Conservation (phyloP, 1,140 invertebrate genomes). For the Onthophagus taurus region DNA sequence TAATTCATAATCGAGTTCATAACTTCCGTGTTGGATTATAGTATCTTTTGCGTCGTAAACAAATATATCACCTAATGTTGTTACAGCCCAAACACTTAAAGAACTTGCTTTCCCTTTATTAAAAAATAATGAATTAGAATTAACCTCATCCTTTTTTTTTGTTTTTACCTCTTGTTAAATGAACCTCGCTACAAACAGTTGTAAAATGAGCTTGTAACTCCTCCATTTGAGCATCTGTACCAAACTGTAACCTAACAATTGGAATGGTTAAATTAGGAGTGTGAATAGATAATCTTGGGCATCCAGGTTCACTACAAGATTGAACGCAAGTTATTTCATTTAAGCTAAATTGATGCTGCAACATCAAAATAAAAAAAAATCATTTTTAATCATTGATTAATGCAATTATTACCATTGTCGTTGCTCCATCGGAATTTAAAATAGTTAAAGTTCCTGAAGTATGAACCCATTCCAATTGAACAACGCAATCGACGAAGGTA, state of each 20-base stretch:
- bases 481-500: slow-evolving; percentile 59
- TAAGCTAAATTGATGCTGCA: slow-evolving; percentile 50
- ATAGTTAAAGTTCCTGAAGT: slow-evolving; percentile 64
- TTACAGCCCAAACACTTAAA: slow-evolving; percentile 69
- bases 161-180: slow-evolving; percentile 20
- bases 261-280: slow-evolving; percentile 49
- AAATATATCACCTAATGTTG: slow-evolving; percentile 68
- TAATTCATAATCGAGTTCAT: slow-evolving; percentile 58
- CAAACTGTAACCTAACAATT: slow-evolving; percentile 61
- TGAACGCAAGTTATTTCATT: slow-evolving; percentile 64
- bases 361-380: slow-evolving; percentile 15
- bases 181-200: slow-evolving; percentile 38
- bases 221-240: slow-evolving; percentile 70
- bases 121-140: background rate
- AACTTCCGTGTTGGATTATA: slow-evolving; percentile 37
- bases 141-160: background rate
- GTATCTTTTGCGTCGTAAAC: slow-evolving; percentile 60
- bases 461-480: slow-evolving; percentile 74
- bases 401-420: slow-evolving; percentile 59
- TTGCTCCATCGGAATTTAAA: slow-evolving; percentile 61
- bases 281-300: slow-evolving; percentile 60
- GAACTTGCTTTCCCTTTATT: slow-evolving; percentile 48
- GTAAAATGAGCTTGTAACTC: slow-evolving; percentile 75
- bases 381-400: no score
- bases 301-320: slow-evolving; percentile 66